Evolutionary conservation across 2,888 invertebrate genomes (phyloP), one percentile per base, ranked within the genome.

Genomic region (Barypeithes pellucidus): DNA sequence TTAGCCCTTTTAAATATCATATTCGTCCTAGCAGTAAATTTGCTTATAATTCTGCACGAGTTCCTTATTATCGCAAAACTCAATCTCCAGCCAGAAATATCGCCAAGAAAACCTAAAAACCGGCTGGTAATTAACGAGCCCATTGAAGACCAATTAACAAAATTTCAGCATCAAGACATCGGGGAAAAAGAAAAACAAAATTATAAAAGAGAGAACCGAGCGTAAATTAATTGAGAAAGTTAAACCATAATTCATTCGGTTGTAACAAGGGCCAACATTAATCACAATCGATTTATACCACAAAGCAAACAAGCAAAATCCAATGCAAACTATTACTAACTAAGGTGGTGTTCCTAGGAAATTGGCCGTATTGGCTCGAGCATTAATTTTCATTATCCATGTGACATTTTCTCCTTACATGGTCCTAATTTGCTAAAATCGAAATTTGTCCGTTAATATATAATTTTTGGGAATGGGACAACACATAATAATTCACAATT

Each of bases 241-340:
- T 73, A 68, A 65, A 70, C 54, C 66, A 73, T 73, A 69, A 73
- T 66, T 73, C 73, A 73, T 73, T 65, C 63, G 69, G 60, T 63
- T 52, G 43, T 59, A 57, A 43, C 67, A 54, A 57, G 43, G 54
- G 39, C 29, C 29, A 67, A 43, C 66, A 66, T 66, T 67, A 67
- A 67, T 67, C 67, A 41, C 14, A 57, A 67, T 67, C 54, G 67
- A 67, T 67, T 67, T 24, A 33, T n/a, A 33, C 52, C 52, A 20
- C 33, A 57, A 57, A 57, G 54, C 54, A 57, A 61, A 45, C 61
- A 61, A 45, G 45, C 61, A 43, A 61, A 61, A 29, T 61, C 43
- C 61, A 61, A 24, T 61, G 61, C 61, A 61, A 61, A 61, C 43
- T 61, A 33, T 57, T 57, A 52, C 54, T 11, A 57, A 57, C 54